Evolutionary conservation across 2,888 invertebrate genomes (phyloP).

Genomic region (Euproctis similis): DNA sequence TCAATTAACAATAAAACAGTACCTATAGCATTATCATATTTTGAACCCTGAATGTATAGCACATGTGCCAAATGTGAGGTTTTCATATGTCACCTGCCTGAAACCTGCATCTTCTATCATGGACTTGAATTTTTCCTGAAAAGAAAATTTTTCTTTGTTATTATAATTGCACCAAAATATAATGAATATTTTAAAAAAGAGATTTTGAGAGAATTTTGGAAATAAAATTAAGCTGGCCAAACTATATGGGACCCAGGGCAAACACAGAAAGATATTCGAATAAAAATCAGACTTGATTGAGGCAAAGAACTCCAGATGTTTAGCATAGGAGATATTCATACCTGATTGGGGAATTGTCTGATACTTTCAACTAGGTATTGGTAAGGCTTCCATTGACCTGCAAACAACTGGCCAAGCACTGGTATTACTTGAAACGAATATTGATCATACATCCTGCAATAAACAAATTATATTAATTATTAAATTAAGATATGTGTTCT

Average conservation of each 20-base stretch:
- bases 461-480: not conserved
- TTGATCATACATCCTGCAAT: conserved; percentile 88
- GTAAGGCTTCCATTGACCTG: conserved; percentile 96
- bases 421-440: conserved; percentile 99
- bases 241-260: no score
- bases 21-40: conserved; percentile 63
- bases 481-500: no score
- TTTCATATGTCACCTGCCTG: conserved; percentile 89
- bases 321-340: no score
- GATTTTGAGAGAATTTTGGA: no score
- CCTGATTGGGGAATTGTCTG: conserved; percentile 95
- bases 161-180: no score
- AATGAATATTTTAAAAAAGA: no score
- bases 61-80: conserved; percentile 92
- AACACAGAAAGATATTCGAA: no score
- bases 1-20: not conserved
- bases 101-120: conserved; percentile 96
- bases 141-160: no score
- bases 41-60: conserved; percentile 98
- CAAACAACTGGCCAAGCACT: conserved; percentile 93
- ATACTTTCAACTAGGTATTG: conserved; percentile 99
- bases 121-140: conserved; percentile 85
- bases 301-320: no score
- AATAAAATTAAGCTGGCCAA: no score
- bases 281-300: no score